These are phyloP conservation scores for Poecilia wingei DNA, from an alignment of 2,797 vertebrate genomes.

Conservation along the genomic window DNA sequence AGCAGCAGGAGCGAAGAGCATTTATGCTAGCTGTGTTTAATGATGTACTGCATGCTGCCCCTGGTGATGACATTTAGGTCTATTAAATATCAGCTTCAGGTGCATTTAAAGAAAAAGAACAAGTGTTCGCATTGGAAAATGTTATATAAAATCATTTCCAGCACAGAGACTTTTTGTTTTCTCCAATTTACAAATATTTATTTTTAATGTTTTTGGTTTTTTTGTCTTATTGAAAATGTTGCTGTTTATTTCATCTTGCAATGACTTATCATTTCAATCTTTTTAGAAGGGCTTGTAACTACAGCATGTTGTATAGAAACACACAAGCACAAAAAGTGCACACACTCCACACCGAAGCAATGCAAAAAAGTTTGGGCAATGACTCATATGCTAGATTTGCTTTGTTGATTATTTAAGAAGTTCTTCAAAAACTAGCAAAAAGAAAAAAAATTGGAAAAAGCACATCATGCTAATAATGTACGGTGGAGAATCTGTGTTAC, in stretches of 20 bases:
- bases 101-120: neutral
- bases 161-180: neutral
- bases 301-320: neutral
- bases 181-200: neutral
- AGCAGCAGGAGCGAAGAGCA: conserved; percentile 24
- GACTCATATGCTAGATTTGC: neutral
- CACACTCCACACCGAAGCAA: neutral
- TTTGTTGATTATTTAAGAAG: neutral
- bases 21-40: conserved; percentile 30
- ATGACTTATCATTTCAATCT: neutral
- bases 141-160: neutral
- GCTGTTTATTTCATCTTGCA: neutral
- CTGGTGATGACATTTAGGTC: conserved; percentile 12
- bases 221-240: neutral
- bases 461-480: neutral
- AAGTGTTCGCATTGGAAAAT: neutral
- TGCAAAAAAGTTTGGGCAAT: neutral
- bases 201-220: neutral
- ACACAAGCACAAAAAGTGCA: neutral
- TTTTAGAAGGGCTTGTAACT: neutral
- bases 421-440: neutral
- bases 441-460: neutral
- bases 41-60: conserved; percentile 19
- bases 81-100: conserved; percentile 1
- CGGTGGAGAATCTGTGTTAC: neutral